These are phyloP conservation scores for Corydoras sp. DNA, from an alignment of 2,113 vertebrate genomes.

Conservation along the genomic window DNA sequence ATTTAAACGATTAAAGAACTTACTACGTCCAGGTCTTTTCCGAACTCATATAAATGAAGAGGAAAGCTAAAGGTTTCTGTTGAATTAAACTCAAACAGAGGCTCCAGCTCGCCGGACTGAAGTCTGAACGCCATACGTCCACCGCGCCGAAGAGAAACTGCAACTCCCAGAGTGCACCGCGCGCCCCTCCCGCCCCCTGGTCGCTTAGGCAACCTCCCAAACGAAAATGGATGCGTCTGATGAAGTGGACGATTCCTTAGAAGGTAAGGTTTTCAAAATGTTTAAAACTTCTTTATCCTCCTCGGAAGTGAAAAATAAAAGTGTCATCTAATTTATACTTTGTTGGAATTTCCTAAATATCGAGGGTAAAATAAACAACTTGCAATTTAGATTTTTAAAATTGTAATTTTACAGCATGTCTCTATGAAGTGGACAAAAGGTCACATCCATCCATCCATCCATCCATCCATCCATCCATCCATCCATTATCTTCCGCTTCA, in stretches of 20 bases:
- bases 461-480: too few relatives aligned
- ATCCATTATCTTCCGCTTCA: too few relatives aligned
- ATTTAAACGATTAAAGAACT: background rate
- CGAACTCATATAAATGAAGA: background rate
- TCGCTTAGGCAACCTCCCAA: conserved; percentile 18
- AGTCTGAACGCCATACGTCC: background rate
- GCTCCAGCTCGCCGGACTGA: background rate
- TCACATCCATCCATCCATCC: too few relatives aligned
- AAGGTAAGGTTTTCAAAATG: conserved; percentile 19
- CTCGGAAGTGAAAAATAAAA: too few relatives aligned
- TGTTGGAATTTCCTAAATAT: too few relatives aligned
- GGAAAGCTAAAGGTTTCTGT: background rate
- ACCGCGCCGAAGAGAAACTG: background rate
- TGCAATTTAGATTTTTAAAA: too few relatives aligned
- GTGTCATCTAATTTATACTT: too few relatives aligned
- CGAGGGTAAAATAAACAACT: too few relatives aligned
- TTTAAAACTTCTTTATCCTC: background rate
- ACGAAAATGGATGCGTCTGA: conserved; percentile 20
- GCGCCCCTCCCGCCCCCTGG: background rate
- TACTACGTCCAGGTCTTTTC: background rate
- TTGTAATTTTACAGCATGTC: too few relatives aligned
- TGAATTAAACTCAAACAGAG: background rate
- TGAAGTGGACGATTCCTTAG: background rate
- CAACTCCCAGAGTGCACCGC: conserved; percentile 26
- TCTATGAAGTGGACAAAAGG: too few relatives aligned